Percentiles rank a stretch among this genome's conserved stretches.
Evolutionary conservation across 2,113 vertebrate species (phyloP).

Genomic region (Propithecus coquereli): DNA sequence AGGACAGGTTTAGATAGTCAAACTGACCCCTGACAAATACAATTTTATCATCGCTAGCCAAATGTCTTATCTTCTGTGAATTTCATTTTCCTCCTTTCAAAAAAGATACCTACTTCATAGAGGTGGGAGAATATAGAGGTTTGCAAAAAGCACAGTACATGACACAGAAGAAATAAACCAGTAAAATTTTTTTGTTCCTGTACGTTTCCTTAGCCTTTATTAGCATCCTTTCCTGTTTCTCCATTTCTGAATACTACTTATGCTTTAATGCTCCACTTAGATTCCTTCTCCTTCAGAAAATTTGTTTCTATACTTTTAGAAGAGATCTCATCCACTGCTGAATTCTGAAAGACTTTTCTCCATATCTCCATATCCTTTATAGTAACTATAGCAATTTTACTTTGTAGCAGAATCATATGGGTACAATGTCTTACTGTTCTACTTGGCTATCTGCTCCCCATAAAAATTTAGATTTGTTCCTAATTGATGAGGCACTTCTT

Average conservation of each 20-base stretch:
- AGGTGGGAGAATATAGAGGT: background rate
- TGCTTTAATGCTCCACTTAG: background rate
- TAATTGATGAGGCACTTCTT: background rate
- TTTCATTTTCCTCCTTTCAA: background rate
- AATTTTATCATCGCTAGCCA: background rate
- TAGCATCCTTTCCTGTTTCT: background rate
- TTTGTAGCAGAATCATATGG: background rate
- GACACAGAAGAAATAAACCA: background rate
- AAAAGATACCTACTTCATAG: background rate
- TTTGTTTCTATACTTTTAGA: background rate
- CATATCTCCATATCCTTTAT: background rate
- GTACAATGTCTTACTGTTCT: background rate
- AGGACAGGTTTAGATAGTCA: background rate
- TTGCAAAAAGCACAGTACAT: background rate
- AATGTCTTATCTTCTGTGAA: background rate
- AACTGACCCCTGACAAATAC: background rate
- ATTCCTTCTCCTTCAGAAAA: background rate
- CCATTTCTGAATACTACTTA: background rate
- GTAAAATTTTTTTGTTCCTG: background rate
- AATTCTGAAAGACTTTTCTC: background rate
- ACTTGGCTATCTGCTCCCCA: background rate
- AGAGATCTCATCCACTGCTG: background rate
- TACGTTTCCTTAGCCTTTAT: background rate
- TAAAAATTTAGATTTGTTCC: slow-evolving; percentile 16
- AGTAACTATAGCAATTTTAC: background rate